Base-by-base conservation (phyloP, 2,113 vertebrate genomes). In the Boleophthalmus pectinirostris region DNA sequence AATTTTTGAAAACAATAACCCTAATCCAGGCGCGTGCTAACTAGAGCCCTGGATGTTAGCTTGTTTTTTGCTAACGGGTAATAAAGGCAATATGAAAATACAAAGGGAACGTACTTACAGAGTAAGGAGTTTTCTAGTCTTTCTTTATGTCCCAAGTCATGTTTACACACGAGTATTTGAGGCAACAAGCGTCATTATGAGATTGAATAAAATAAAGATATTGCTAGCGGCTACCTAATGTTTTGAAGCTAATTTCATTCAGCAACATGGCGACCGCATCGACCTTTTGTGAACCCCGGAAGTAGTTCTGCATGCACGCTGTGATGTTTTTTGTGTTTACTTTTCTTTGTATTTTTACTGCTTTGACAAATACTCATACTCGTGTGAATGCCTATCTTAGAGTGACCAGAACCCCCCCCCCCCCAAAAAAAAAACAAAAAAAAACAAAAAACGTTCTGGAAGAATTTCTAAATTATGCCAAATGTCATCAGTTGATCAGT, bases 211-310 rank as follows among this genome's bases (percentile, higher is more conserved):
- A 80, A 86, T 84, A 75, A 69, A 70, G 75, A 75, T 88, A 81
- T 86, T 84, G 85, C 74, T 83, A 90, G 61, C 75, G 70, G 75
- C 69, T 85, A 74, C 68, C 86, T 77, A 86, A 87, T 90, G 86
- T 85, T 89, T 88, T 80, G 78, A 72, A 90, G 91, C 84, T 88
- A 87, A 86, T 81, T 89, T 89, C 87, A 91, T 90, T 91, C 84
- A 82, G 82, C 90, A 94, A 92, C 91, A 94, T 93, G 91, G 92
- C 92, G 90, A 78, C 90, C 77, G 73, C 70, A 13, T 72, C 73
- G 79, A 88, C 90, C 88, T 83, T 72, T 79, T 7, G 11, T 4
- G 51, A 79, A 11, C 90, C 89, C 90, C 91, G 93, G 93, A 92
- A 77, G 75, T 82, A 11, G 64, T 85, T 66, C 68, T 15, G 1